Evolutionary conservation across 2,797 vertebrate species (phyloP).

Genomic region (Eremophila alpestris): DNA sequence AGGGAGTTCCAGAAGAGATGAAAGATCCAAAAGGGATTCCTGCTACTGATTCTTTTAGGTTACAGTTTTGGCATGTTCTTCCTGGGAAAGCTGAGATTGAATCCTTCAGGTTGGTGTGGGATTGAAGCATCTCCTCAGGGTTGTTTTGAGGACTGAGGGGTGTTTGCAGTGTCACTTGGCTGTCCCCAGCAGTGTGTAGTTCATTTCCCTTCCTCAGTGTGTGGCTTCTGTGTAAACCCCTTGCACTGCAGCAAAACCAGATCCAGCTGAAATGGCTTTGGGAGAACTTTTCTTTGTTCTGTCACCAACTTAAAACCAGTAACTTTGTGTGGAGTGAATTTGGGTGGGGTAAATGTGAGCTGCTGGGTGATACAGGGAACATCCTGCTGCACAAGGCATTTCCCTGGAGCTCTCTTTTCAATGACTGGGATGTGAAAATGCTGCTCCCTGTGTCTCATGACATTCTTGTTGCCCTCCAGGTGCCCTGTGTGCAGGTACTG

Average conservation of each 20-base stretch:
- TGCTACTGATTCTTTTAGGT: neutral
- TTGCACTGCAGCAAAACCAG: neutral
- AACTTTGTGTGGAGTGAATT: neutral
- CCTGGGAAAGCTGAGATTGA: neutral
- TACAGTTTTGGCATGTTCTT: neutral
- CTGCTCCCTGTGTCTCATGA: neutral
- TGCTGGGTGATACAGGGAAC: fast-evolving
- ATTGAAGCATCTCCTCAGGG: neutral
- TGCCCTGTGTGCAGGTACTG: constrained; percentile 98
- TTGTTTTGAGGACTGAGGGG: neutral
- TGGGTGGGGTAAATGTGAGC: neutral
- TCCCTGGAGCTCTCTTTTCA: neutral
- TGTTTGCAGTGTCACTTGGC: neutral
- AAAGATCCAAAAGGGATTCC: neutral
- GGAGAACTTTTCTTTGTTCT: neutral
- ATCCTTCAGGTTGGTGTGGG: neutral
- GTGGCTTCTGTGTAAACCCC: neutral
- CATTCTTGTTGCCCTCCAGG: constrained; percentile 69
- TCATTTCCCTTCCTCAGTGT: neutral
- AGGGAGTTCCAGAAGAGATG: neutral
- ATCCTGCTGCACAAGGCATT: neutral
- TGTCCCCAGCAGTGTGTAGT: neutral
- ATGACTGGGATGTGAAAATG: neutral
- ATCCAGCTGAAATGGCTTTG: neutral
- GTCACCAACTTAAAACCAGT: neutral